Evolutionary conservation across 2,888 invertebrate species (phyloP), one percentile per base, ranked within the genome.

Genomic region (Psylliodes chrysocephalus): DNA sequence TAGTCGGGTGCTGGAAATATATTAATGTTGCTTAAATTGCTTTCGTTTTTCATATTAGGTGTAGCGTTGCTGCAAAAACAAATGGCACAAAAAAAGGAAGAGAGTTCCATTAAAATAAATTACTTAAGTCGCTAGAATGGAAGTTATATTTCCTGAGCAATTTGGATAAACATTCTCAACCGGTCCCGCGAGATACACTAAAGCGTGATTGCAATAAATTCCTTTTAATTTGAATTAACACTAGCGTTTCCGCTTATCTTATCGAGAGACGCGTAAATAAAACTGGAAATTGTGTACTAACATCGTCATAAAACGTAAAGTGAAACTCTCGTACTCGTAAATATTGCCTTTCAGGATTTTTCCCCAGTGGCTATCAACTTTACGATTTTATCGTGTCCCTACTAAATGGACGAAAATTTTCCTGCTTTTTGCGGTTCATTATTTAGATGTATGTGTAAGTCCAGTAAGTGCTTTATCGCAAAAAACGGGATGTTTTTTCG

Each of bases 151-250:
- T 40, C 42, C 12, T 28, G 15, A 28, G 42, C 54, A 42, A 54
- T 54, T 54, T 19, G 44, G 55, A 55, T 55, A 55, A 30, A 30
- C 44, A 44, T 25, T 44, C 42, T 8, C 10, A 42, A 42, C 42
- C 18, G 18, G 10, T 51, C 55, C 17, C 44, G 33, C 12, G 44
- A 33, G 44, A 19, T 12, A 15, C n/a, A 4, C n/a, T 12, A 19
- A 55, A 55, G 55, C 55, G 44, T 19, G 44, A n/a, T 44, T 46
- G 17, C 40, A 38, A 59, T 59, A 59, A 59, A 59, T 59, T 59
- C 38, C 38, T 49, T 54, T 59, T 59, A 55, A 62, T 62, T 67
- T 67, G 63, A 67, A 67, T 67, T 67, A 67, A 61, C 63, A 57
- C 61, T 51, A 51, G 44, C 49, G 44, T 44, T 57, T 57, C 40